phyloP scores from a whole-genome alignment of 2,888 invertebrate species.

The Dexiosoma caninum region DNA sequence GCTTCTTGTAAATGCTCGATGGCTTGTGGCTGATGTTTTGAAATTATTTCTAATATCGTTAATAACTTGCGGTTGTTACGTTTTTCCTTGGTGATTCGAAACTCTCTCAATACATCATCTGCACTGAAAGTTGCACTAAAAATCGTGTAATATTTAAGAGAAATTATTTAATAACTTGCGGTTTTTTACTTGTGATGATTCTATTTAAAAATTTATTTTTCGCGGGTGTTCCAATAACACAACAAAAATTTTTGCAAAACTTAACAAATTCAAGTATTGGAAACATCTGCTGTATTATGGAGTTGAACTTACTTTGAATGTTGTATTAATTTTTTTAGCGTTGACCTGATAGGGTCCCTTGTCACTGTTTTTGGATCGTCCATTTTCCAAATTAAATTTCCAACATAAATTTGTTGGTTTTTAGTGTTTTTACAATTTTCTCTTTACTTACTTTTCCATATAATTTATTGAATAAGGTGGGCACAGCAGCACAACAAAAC shows the following conservation, averaged over 20 bases:
- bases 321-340: constrained; percentile 70
- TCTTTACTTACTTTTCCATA: neutral
- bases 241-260: constrained; percentile 5
- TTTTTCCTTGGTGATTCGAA: constrained; percentile 71
- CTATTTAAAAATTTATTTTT: neutral
- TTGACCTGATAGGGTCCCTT: constrained; percentile 69
- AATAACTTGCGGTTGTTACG: constrained; percentile 71
- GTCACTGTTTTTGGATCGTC: constrained; percentile 62
- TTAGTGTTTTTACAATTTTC: constrained; percentile 34
- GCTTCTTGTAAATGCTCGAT: constrained; percentile 70
- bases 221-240: neutral
- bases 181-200: neutral
- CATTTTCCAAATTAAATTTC: constrained; percentile 51
- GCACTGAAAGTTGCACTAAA: constrained; percentile 72
- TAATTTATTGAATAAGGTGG: too few species aligned
- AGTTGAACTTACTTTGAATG: constrained; percentile 70
- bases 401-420: constrained; percentile 38
- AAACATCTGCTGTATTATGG: constrained; percentile 58
- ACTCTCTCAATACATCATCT: constrained; percentile 73
- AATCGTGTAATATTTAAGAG: too few species aligned
- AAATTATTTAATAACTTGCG: too few species aligned
- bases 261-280: neutral
- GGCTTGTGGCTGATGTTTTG: constrained; percentile 71
- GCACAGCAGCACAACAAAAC: too few species aligned
- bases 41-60: constrained; percentile 71